These are phyloP conservation scores for Syndactyla subalaris DNA, from an alignment of 2,797 vertebrate species.

Conservation along the genomic window DNA sequence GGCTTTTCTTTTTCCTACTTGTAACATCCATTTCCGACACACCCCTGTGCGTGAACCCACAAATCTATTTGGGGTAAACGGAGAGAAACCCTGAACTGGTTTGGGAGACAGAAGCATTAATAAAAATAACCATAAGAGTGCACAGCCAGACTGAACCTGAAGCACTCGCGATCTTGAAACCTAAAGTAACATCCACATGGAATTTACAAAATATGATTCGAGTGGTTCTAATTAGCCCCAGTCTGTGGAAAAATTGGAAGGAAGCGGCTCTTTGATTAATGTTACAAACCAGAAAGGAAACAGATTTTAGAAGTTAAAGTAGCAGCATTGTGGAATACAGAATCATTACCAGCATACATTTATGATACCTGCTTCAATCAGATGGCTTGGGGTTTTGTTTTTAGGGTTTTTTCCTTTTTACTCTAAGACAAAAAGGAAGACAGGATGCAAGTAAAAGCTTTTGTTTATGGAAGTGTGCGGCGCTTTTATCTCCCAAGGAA, in stretches of 20 bases:
- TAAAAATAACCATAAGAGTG: background rate
- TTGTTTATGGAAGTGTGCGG: slow-evolving; percentile 54
- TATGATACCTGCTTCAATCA: slow-evolving; percentile 44
- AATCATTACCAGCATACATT: slow-evolving; percentile 26
- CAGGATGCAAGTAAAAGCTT: slow-evolving; percentile 45
- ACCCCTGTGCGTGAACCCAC: background rate
- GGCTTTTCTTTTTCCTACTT: slow-evolving; percentile 40
- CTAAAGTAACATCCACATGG: slow-evolving; percentile 49
- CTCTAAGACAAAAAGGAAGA: slow-evolving; percentile 26
- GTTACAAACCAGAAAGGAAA: slow-evolving; percentile 60
- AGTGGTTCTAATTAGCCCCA: slow-evolving; percentile 55
- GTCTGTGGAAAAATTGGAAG: slow-evolving; percentile 60
- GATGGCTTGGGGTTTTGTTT: slow-evolving; percentile 50
- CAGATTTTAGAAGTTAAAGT: slow-evolving; percentile 74
- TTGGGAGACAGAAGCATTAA: background rate
- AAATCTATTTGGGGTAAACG: background rate
- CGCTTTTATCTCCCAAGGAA: slow-evolving; percentile 46
- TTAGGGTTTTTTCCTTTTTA: slow-evolving; percentile 36
- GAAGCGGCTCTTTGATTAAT: slow-evolving; percentile 53
- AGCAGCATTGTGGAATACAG: slow-evolving; percentile 54
- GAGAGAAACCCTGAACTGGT: background rate
- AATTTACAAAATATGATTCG: slow-evolving; percentile 43
- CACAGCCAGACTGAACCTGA: slow-evolving; percentile 9
- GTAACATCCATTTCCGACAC: slow-evolving; percentile 13
- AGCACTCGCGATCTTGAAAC: background rate